Evolutionary conservation across 2,797 vertebrate genomes (phyloP), one percentile per base, ranked within the genome.

Genomic region (Pantherophis vulpinus): DNA sequence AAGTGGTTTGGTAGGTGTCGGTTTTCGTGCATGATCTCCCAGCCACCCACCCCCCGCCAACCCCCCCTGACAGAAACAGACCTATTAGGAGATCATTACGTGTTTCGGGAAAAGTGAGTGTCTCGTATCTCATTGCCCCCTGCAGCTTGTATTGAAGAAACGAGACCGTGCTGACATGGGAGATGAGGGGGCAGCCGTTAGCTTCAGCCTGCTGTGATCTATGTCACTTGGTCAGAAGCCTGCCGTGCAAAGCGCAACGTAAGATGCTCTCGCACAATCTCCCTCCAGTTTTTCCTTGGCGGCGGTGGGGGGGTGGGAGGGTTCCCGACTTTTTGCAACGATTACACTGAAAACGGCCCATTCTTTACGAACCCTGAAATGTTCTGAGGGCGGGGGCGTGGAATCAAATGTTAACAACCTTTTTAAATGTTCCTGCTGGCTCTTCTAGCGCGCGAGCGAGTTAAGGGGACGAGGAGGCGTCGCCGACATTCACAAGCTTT

Each of bases 1-100:
- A 47, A 95, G 91, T 88, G 92, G 56, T 93, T 93, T 94, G 95
- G 93, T 93, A 92, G 89, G 70, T 87, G 93, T 93, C n/a, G 94
- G 91, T 91, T 96, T 94, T 93, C 88, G 56, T 93, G 95, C 94
- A 92, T 94, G 56, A 9, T 61, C 70, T 93, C 5, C 10, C 18
- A 61, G 60, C 79, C 88, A 13, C 6, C 59, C 8, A 6, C 58
- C 16, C n/a, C 23, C 16, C 55, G 11, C 23, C 7, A 11, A 9
- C 23, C 12, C 20, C 10, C 16, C 29, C 4, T 6, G 54, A 32
- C 27, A 55, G 54, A 47, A 20, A 16, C 9, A 63, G n/a, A 11
- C 90, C 51, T 23, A 89, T 93, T 66, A 25, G 55, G 89, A 54
- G 60, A 87, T 56, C 4, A 79, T 87, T 79, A 55, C 60, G 92